Conservation (phyloP, 2,113 vertebrate genomes). For the Falco punctatus region DNA sequence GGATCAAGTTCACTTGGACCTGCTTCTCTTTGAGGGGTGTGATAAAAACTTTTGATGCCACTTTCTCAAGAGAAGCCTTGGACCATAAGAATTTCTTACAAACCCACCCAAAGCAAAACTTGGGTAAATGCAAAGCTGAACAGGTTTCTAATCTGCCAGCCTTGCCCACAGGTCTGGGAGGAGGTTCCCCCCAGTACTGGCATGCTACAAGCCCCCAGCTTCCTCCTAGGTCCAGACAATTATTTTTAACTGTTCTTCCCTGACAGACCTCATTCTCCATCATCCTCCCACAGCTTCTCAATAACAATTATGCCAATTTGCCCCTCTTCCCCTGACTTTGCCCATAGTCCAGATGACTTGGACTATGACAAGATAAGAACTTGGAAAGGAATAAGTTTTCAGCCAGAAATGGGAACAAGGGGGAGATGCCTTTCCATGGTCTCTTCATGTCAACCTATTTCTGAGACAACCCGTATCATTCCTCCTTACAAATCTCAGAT, state of each 20-base stretch:
- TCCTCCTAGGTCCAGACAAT: neutral
- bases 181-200: neutral
- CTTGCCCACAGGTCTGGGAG: neutral
- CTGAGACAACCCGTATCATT: neutral
- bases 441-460: neutral
- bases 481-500: neutral
- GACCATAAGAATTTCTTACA: neutral
- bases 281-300: neutral
- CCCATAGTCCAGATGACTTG: too few relatives aligned
- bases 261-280: neutral
- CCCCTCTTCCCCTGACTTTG: neutral
- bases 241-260: neutral
- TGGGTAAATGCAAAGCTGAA: neutral
- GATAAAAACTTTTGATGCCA: neutral
- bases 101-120: neutral
- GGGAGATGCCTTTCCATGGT: neutral
- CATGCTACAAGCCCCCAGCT: fast-evolving
- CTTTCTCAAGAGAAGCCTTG: neutral
- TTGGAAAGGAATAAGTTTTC: neutral
- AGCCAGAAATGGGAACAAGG: neutral
- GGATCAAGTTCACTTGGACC: neutral
- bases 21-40: neutral
- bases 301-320: neutral
- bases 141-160: neutral
- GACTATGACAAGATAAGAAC: neutral